Conservation (phyloP, 2,113 vertebrate species). For the Eretmochelys imbricata region DNA sequence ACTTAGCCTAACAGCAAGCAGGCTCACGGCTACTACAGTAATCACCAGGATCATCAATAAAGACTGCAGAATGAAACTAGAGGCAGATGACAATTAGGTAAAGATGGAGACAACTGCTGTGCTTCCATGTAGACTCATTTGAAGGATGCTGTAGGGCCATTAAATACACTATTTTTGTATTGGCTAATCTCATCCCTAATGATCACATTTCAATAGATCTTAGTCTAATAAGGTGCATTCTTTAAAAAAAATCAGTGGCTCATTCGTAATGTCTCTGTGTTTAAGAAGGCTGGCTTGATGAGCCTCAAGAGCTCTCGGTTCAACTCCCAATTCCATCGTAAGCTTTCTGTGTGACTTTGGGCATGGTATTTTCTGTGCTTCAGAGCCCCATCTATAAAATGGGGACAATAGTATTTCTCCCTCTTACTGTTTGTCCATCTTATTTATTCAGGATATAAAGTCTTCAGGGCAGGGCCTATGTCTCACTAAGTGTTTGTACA, state of each 20-base stretch:
- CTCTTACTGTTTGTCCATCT: background rate
- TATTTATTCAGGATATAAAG: fast-evolving
- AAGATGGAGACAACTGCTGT: background rate
- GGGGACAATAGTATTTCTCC: background rate
- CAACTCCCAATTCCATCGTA: background rate
- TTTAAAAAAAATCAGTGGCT: background rate
- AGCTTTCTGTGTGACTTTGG: background rate
- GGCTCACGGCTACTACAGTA: background rate
- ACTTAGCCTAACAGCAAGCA: background rate
- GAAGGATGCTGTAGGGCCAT: background rate
- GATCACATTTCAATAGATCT: background rate
- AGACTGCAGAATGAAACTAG: background rate
- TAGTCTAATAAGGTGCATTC: background rate
- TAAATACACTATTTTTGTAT: background rate
- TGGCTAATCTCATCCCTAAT: background rate
- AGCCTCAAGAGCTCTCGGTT: background rate
- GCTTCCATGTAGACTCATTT: background rate
- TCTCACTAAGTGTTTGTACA: background rate
- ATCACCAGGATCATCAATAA: background rate
- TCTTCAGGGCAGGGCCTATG: background rate
- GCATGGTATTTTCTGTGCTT: background rate
- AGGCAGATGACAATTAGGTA: background rate
- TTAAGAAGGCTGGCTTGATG: background rate
- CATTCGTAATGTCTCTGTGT: background rate
- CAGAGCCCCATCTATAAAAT: background rate